These are phyloP conservation scores for Sepiola atlantica DNA, from an alignment of 2,888 invertebrate genomes.

Conservation along the genomic window DNA sequence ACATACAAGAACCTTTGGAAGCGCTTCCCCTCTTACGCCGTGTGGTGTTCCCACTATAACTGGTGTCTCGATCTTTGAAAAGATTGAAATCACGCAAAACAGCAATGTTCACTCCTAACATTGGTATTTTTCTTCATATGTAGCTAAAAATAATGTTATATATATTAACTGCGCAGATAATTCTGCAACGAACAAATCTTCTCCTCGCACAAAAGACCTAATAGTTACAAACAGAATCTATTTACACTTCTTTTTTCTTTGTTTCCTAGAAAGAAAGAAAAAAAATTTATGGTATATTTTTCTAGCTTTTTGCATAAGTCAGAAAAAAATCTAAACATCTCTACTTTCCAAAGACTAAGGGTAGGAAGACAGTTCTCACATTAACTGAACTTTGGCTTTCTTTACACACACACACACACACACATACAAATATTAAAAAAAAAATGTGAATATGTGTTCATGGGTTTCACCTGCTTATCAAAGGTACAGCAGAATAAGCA, in stretches of 20 bases:
- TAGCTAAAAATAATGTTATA: conserved; percentile 45
- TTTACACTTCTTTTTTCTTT: not conserved
- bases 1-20: conserved; percentile 35
- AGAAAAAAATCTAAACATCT: conserved; percentile 45
- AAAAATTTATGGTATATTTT: conserved; percentile 34
- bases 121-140: conserved; percentile 46
- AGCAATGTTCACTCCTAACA: conserved; percentile 47
- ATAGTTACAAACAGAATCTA: conserved; percentile 42
- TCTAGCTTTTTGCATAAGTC: conserved; percentile 46
- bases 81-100: conserved; percentile 32
- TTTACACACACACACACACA: not conserved
- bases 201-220: conserved; percentile 44
- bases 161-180: conserved; percentile 41
- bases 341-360: conserved; percentile 47
- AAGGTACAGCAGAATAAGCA: not conserved
- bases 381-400: conserved; percentile 23
- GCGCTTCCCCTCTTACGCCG: conserved; percentile 23
- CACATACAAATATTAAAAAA: not conserved
- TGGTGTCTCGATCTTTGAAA: conserved; percentile 32
- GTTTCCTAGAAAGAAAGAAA: not conserved
- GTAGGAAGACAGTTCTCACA: conserved; percentile 48
- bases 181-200: conserved; percentile 40
- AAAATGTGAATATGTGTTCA: conserved; percentile 6
- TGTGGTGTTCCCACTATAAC: conserved; percentile 44
- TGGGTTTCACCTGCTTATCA: not conserved